These are phyloP conservation scores for Kryptolebias marmoratus DNA, from an alignment of 2,113 vertebrate genomes.

Conservation along the genomic window DNA sequence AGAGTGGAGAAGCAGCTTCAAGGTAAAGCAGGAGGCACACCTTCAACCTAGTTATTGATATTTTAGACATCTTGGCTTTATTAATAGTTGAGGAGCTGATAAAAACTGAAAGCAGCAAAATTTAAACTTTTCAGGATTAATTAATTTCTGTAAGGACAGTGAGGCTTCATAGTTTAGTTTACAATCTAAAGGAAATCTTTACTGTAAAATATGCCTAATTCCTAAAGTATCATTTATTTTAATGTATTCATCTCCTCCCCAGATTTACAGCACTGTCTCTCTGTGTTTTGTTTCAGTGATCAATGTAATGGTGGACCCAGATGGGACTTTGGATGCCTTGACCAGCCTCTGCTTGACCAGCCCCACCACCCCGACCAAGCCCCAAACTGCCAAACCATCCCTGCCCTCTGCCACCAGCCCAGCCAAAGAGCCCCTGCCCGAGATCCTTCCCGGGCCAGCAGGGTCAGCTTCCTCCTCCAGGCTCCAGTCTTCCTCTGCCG, in stretches of 20 bases:
- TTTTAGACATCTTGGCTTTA: neutral
- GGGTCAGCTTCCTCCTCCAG: conserved; percentile 64
- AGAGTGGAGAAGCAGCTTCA: conserved; percentile 96
- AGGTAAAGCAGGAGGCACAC: conserved; percentile 77
- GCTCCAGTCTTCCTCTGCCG: conserved; percentile 62
- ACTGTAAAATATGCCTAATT: too few species aligned
- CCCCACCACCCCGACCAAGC: conserved; percentile 82
- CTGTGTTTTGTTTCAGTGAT: conserved; percentile 81
- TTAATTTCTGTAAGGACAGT: neutral
- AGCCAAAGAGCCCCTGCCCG: conserved; percentile 64
- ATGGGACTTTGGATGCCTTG: conserved; percentile 93
- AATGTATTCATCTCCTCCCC: neutral
- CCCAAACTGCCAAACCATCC: conserved; percentile 45
- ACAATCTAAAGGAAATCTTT: too few species aligned
- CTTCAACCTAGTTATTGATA: neutral
- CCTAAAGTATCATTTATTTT: too few species aligned
- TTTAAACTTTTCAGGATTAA: neutral
- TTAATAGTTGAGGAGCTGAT: neutral
- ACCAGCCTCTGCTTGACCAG: conserved; percentile 87
- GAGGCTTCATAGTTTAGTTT: too few species aligned
- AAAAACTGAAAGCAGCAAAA: neutral
- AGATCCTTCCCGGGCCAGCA: conserved; percentile 59
- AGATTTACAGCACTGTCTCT: neutral
- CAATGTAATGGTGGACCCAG: conserved; percentile 96
- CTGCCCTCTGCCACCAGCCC: conserved; percentile 75